Evolutionary conservation across 1,140 invertebrate species (phyloP), one percentile per base, ranked within the genome.

Genomic region (Leptonema lineaticorne): DNA sequence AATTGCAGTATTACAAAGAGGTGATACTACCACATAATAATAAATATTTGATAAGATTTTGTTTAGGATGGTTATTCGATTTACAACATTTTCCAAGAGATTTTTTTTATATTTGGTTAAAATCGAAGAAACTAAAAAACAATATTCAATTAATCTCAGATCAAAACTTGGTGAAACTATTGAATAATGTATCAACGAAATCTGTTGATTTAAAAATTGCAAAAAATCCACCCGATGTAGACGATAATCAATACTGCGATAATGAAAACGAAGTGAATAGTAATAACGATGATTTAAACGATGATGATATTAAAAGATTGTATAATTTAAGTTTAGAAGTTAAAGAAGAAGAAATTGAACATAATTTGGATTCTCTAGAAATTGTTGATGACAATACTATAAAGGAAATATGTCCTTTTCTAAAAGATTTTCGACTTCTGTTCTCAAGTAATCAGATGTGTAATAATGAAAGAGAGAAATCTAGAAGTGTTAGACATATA

Each of bases 31-130:
- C 62, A 1, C 11, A 16, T 16, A 66, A 11, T n/a, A 64, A 58
- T 57, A 66, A 45, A 37, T 26, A 14, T 41, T 50, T 90, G 18
- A 75, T 90, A 0, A 86, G 85, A 76, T 85, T 88, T 29, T 85
- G 81, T 27, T 76, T 93, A 2, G 89, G 89, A 0, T 92, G 90
- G 89, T 74, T 94, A 1, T 90, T 93, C 71, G 90, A 92, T 71
- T 80, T 89, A 45, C 84, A 89, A 0, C 81, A 89, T 70, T 86
- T 91, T 69, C 88, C 85, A 4, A 82, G 86, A 71, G 80, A 85
- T 0, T 56, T 74, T 22, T 77, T 77, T 57, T 76, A 77, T 28
- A 73, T n/a, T 18, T 70, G 69, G 70, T 14, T 69, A 2, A 60
- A 53, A 11, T 53, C 1, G 24, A 2, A 4, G 24, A 18, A 24